Conservation (phyloP, 1,140 invertebrate species). For the Trichonephila clavata region DNA sequence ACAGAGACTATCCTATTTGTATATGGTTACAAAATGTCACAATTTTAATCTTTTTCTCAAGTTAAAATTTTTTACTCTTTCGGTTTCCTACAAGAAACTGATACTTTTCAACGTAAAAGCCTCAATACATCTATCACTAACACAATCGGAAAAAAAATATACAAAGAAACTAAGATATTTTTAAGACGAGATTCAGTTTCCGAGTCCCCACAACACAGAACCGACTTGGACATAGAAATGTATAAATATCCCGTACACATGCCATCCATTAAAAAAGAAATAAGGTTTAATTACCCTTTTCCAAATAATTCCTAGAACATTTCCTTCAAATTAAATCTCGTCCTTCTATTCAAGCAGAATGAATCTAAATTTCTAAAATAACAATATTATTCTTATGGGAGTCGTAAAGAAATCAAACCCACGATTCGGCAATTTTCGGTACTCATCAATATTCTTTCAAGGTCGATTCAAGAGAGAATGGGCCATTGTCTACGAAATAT, state of each 20-base stretch:
- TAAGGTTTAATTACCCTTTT: slow-evolving; percentile 2
- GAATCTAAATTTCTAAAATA: slow-evolving; percentile 56
- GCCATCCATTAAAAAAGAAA: neutral
- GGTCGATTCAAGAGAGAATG: slow-evolving; percentile 28
- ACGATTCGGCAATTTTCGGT: slow-evolving; percentile 31
- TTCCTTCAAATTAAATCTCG: slow-evolving; percentile 6
- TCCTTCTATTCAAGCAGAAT: neutral
- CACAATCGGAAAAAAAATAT: too few species aligned
- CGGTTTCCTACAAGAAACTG: too few species aligned
- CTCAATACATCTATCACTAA: too few species aligned
- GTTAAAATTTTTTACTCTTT: too few species aligned
- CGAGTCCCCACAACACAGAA: too few species aligned
- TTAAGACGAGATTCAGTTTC: too few species aligned
- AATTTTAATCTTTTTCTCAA: too few species aligned
- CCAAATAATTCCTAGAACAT: slow-evolving; percentile 2
- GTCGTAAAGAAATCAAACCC: slow-evolving; percentile 42
- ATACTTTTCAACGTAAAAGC: too few species aligned
- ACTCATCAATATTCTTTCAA: slow-evolving; percentile 49
- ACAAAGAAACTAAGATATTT: too few species aligned
- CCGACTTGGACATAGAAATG: neutral
- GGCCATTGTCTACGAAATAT: slow-evolving; percentile 26
- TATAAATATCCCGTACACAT: neutral
- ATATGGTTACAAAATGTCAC: too few species aligned
- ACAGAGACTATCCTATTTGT: too few species aligned
- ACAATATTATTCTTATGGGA: slow-evolving; percentile 38